phyloP scores from a whole-genome alignment of 2,888 invertebrate species.

The Coecobrya sp. region DNA sequence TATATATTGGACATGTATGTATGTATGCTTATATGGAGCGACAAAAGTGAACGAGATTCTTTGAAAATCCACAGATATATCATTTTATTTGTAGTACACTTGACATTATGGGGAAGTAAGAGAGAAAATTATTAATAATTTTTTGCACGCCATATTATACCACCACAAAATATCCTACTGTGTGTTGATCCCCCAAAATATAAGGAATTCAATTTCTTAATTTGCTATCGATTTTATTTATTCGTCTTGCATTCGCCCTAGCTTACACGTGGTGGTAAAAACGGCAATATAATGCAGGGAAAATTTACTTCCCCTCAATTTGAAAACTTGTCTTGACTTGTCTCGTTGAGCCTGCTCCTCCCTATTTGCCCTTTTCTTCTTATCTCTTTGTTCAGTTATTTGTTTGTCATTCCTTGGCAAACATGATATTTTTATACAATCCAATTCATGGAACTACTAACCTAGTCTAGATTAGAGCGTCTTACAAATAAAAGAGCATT shows the following conservation, averaged over 20 bases:
- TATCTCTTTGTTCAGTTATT: neutral
- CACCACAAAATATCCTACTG: neutral
- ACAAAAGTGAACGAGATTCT: neutral
- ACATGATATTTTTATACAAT: neutral
- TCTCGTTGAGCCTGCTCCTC: neutral
- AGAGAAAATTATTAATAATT: conserved; percentile 29
- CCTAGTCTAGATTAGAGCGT: neutral
- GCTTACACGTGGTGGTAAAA: neutral
- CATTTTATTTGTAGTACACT: conserved; percentile 38
- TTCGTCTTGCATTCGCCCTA: neutral
- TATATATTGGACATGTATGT: neutral
- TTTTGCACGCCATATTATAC: neutral
- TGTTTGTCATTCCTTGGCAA: neutral
- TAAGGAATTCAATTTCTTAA: neutral
- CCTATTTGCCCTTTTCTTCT: neutral
- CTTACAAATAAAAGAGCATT: no score
- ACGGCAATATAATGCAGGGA: neutral
- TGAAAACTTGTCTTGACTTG: neutral
- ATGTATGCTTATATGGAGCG: neutral
- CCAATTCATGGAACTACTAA: neutral
- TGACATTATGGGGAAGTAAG: conserved; percentile 45
- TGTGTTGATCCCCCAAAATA: neutral
- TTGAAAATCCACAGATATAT: conserved; percentile 16
- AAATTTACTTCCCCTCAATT: neutral
- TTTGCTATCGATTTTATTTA: conserved; percentile 1